phyloP scores from a whole-genome alignment of 2,888 invertebrate species.

The Maniola hyperantus region DNA sequence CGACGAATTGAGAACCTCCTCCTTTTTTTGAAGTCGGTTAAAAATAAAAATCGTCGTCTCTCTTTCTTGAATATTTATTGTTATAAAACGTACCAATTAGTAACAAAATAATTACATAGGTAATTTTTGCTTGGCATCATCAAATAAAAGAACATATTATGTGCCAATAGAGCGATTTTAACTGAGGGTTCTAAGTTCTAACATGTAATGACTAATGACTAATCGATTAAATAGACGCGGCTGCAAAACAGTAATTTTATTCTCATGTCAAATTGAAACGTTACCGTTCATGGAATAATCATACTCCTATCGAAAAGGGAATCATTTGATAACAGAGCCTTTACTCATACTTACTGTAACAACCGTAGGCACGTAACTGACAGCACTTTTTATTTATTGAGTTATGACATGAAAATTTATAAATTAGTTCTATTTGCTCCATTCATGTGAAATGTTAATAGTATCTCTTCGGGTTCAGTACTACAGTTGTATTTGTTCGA shows the following conservation, averaged over 20 bases:
- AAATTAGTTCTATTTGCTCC: no score
- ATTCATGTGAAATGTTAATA: no score
- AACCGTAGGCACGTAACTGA: neutral
- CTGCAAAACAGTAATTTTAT: constrained; percentile 27
- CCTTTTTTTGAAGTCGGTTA: no score
- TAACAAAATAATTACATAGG: no score
- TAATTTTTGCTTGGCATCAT: no score
- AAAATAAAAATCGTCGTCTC: no score
- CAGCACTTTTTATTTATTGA: neutral
- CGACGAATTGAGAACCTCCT: no score
- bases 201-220: constrained; percentile 22
- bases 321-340: constrained; percentile 6
- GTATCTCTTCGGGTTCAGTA: no score
- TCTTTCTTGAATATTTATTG: no score
- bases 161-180: neutral
- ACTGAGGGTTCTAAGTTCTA: neutral
- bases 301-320: constrained; percentile 11
- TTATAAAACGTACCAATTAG: no score
- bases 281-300: constrained; percentile 16
- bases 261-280: constrained; percentile 27
- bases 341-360: neutral
- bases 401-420: neutral
- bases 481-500: no score
- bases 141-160: neutral
- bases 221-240: constrained; percentile 18